phyloP scores from a whole-genome alignment of 2,888 invertebrate genomes.

The Andrena marginata region DNA sequence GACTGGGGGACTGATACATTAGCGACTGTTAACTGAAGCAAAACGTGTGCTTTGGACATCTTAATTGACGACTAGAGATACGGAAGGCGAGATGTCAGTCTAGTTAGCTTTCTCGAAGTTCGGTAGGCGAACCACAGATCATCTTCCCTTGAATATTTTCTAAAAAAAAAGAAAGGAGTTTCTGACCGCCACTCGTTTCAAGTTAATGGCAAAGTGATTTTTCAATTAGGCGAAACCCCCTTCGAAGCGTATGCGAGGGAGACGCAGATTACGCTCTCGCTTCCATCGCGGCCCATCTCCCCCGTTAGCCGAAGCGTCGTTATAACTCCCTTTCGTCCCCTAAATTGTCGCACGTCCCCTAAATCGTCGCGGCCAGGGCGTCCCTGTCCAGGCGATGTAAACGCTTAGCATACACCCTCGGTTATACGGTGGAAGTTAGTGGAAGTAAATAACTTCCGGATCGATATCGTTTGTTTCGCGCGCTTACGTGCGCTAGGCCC shows the following conservation, averaged over 20 bases:
- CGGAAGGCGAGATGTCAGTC: no score
- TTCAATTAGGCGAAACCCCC: background rate
- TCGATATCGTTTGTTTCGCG: slow-evolving; percentile 57
- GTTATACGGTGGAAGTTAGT: slow-evolving; percentile 16
- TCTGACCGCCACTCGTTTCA: background rate
- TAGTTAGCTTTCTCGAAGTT: no score
- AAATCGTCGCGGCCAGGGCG: slow-evolving; percentile 15
- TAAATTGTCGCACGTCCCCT: slow-evolving; percentile 60
- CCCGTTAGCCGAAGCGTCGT: slow-evolving; percentile 62
- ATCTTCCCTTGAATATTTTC: no score
- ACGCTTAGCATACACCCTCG: slow-evolving; percentile 41
- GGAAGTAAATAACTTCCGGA: slow-evolving; percentile 53
- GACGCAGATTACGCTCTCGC: slow-evolving; percentile 4
- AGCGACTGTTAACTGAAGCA: no score
- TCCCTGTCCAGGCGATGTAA: slow-evolving; percentile 21
- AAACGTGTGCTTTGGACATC: no score
- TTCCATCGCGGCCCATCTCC: slow-evolving; percentile 21
- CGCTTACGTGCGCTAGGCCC: slow-evolving; percentile 17
- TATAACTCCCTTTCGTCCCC: slow-evolving; percentile 75
- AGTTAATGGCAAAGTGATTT: slow-evolving; percentile 1
- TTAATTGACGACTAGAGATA: no score
- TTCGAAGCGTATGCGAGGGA: background rate
- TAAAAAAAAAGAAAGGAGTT: no score
- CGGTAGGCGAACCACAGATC: no score
- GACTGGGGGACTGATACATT: background rate